A percentile compares a stretch with the other conserved stretches of the same genome.
Conservation (phyloP, 2,113 vertebrate species). For the Pomatostomus ruficeps region DNA sequence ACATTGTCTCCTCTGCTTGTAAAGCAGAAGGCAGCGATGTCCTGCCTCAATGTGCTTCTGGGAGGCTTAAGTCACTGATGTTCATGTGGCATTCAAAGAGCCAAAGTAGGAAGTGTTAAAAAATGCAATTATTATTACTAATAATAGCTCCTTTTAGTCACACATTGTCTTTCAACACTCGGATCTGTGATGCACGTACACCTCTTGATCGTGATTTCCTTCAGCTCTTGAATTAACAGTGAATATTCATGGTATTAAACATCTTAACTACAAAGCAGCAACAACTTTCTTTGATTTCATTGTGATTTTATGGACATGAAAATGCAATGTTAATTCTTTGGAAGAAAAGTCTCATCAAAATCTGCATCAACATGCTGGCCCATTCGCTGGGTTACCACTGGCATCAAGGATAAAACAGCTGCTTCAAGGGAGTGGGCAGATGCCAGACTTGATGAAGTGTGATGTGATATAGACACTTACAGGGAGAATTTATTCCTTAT, state of each 20-base stretch:
- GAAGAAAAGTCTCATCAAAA: neutral
- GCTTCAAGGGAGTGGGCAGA: neutral
- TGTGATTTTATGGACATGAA: neutral
- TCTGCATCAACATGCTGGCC: neutral
- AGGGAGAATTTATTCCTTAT: neutral
- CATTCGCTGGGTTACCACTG: neutral
- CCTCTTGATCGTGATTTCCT: neutral
- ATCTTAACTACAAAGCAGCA: neutral
- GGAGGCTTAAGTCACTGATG: neutral
- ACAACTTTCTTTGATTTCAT: neutral
- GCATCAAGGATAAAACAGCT: neutral
- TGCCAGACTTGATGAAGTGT: neutral
- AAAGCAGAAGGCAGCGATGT: neutral
- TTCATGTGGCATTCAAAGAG: neutral
- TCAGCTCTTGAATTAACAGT: neutral
- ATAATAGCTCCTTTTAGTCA: neutral
- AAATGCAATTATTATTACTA: neutral
- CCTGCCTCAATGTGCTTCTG: neutral
- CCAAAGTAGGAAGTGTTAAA: neutral
- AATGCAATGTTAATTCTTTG: neutral
- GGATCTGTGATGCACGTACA: neutral
- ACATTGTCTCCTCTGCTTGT: neutral
- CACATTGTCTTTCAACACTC: neutral
- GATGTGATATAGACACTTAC: neutral
- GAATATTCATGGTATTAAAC: neutral